phyloP scores from a whole-genome alignment of 2,797 vertebrate genomes.

The Muraenolepis orangiensis region DNA sequence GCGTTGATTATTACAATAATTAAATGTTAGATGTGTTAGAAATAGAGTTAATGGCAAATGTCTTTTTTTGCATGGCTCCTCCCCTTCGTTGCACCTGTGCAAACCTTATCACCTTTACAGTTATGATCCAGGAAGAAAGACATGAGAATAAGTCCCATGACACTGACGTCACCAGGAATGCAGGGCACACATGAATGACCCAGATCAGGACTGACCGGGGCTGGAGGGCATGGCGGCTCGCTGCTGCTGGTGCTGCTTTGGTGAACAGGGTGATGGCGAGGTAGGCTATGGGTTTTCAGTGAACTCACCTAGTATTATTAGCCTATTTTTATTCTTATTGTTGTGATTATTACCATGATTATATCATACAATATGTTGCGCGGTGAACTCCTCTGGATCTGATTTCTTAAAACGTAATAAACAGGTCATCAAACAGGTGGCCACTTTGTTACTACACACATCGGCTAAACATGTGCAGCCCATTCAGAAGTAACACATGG shows the following conservation, averaged over 20 bases:
- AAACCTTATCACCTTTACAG: background rate
- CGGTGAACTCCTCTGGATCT: background rate
- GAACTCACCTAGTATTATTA: background rate
- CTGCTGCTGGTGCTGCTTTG: slow-evolving; percentile 55
- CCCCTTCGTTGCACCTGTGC: background rate
- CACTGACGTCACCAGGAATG: slow-evolving; percentile 60
- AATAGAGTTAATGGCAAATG: background rate
- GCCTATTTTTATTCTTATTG: background rate
- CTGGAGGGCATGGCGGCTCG: slow-evolving; percentile 47
- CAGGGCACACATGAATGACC: slow-evolving; percentile 19
- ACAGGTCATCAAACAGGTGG: background rate
- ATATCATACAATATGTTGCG: background rate
- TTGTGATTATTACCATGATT: no score
- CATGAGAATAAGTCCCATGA: slow-evolving; percentile 50
- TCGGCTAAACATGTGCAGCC: background rate
- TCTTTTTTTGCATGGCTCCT: background rate
- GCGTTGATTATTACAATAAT: background rate
- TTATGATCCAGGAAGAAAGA: slow-evolving; percentile 34
- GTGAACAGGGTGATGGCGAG: slow-evolving; percentile 49
- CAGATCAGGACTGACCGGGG: slow-evolving; percentile 54
- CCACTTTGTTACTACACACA: background rate
- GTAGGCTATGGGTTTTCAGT: slow-evolving; percentile 43
- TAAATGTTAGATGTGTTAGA: no score
- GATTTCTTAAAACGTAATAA: background rate
- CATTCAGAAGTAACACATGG: background rate